Evolutionary conservation across 1,140 invertebrate species (phyloP).

Genomic region (Calliphora vicina): DNA sequence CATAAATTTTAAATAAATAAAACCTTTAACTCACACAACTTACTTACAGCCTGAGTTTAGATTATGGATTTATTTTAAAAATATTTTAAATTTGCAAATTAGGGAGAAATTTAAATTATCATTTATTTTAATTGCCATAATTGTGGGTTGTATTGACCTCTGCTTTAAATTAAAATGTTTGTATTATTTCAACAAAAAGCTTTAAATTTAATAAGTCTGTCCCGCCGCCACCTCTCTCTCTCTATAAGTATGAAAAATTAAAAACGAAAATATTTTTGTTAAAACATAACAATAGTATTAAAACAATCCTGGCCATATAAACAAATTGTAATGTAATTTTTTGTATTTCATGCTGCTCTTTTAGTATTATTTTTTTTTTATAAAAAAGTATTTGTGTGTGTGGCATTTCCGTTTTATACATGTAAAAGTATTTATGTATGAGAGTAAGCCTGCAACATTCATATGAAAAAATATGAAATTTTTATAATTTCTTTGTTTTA

Average conservation of each 20-base stretch:
- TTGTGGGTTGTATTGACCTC: no score
- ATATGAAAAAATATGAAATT: neutral
- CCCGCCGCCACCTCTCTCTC: no score
- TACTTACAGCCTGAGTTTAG: no score
- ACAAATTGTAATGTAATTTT: neutral
- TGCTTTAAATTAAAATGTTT: no score
- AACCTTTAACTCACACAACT: neutral
- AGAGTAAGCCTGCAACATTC: neutral
- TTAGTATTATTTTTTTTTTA: neutral
- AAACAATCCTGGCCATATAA: conserved; percentile 10
- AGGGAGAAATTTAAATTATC: no score
- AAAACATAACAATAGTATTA: neutral
- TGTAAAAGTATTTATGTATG: neutral
- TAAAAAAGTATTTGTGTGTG: neutral
- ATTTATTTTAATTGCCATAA: no score
- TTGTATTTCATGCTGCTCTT: neutral
- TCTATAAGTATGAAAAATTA: neutral
- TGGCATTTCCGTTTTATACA: neutral
- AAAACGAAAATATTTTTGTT: neutral
- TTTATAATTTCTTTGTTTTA: neutral
- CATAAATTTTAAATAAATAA: conserved; percentile 10
- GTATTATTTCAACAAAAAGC: no score
- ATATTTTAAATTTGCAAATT: no score
- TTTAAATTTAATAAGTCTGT: no score
- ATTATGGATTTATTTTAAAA: no score